Evolutionary conservation across 2,888 invertebrate species (phyloP).

Genomic region (Isotomurus palustris): DNA sequence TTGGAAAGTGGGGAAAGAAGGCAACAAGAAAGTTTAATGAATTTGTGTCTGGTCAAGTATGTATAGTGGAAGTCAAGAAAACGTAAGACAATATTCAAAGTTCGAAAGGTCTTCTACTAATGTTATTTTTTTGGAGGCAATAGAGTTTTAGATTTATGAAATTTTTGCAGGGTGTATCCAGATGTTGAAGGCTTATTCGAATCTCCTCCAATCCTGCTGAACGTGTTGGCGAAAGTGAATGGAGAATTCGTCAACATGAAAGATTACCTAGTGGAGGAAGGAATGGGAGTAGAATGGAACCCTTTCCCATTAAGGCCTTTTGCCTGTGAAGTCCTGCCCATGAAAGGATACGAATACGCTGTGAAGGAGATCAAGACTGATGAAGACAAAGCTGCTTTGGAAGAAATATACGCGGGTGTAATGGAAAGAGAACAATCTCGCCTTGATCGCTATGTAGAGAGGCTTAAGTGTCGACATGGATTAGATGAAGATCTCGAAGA

Average conservation of each 20-base stretch:
- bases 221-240: constrained; percentile 14
- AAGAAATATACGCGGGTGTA: neutral
- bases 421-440: constrained; percentile 10
- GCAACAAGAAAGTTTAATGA: constrained; percentile 13
- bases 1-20: constrained; percentile 21
- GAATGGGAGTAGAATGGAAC: constrained; percentile 29
- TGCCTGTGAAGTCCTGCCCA: constrained; percentile 14
- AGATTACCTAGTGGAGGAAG: constrained; percentile 17
- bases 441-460: neutral
- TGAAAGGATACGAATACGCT: neutral
- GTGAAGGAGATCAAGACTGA: neutral
- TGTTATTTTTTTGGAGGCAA: neutral
- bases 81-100: neutral
- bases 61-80: constrained; percentile 17
- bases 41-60: constrained; percentile 10
- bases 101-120: neutral
- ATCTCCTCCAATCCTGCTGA: constrained; percentile 9
- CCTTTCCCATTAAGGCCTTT: constrained; percentile 8
- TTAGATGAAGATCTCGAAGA: neutral
- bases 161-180: constrained; percentile 4
- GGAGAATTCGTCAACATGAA: constrained; percentile 17
- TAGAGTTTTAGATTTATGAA: neutral
- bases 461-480: neutral
- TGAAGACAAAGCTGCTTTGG: neutral
- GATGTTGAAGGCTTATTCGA: constrained; percentile 1